phyloP scores from a whole-genome alignment of 2,113 vertebrate species.

The Speoplatyrhinus poulsoni region DNA sequence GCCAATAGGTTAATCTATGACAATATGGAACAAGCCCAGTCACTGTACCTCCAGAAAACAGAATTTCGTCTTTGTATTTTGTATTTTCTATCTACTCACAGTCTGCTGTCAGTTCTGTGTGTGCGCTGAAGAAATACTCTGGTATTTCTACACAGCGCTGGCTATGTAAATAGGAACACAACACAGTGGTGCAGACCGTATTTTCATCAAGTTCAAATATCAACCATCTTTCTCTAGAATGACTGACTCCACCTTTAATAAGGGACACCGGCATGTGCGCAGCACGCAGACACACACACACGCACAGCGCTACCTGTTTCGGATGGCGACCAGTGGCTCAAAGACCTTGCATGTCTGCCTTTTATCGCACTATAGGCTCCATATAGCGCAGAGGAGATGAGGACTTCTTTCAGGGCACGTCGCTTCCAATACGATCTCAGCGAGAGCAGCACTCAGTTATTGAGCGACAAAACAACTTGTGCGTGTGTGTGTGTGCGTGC shows the following conservation, averaged over 20 bases:
- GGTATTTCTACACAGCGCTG: too few species aligned
- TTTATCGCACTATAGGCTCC: constrained; percentile 52
- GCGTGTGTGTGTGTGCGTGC: background rate
- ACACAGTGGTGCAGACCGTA: background rate
- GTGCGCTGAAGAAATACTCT: too few species aligned
- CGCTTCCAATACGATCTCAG: constrained; percentile 47
- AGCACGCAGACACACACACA: constrained; percentile 4
- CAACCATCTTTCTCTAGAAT: too few species aligned
- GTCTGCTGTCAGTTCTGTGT: too few species aligned
- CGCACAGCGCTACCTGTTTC: background rate
- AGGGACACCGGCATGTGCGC: background rate
- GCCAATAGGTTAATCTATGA: background rate
- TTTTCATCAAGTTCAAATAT: background rate
- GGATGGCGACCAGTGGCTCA: constrained; percentile 34
- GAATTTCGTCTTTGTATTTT: too few species aligned
- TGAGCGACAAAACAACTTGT: constrained; percentile 40
- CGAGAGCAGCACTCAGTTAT: constrained; percentile 49
- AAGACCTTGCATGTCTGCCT: constrained; percentile 62
- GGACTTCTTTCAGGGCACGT: constrained; percentile 40
- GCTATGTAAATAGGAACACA: too few species aligned
- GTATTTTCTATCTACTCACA: too few species aligned
- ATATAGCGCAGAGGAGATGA: constrained; percentile 37
- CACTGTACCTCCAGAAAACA: background rate
- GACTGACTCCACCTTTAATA: background rate
- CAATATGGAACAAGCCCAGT: background rate